Conservation (phyloP, 2,888 invertebrate species). For the Malthinus seriepunctatus region DNA sequence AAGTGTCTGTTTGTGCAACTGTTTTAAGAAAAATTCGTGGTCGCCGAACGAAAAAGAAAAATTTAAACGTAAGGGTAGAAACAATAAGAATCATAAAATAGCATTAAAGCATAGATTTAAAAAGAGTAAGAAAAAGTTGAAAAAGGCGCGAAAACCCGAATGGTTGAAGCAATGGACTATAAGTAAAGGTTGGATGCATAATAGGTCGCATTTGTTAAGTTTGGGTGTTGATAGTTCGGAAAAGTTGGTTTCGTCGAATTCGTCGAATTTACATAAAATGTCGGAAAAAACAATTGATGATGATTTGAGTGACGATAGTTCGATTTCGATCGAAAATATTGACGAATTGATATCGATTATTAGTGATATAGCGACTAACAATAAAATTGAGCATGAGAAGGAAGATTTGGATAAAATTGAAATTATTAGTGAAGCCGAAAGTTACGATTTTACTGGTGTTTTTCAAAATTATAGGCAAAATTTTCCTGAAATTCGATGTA, state of each 20-base stretch:
- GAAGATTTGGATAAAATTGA: slow-evolving; percentile 36
- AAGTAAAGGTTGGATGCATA: slow-evolving; percentile 55
- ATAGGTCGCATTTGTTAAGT: slow-evolving; percentile 48
- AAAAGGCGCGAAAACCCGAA: slow-evolving; percentile 42
- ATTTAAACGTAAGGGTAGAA: slow-evolving; percentile 5
- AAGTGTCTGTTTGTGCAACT: slow-evolving; percentile 47
- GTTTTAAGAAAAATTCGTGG: slow-evolving; percentile 47
- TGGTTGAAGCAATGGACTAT: slow-evolving; percentile 56
- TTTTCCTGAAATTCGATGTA: slow-evolving; percentile 41
- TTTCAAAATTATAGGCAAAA: slow-evolving; percentile 48
- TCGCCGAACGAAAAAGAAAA: slow-evolving; percentile 36
- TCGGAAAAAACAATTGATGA: slow-evolving; percentile 2
- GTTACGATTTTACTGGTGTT: slow-evolving; percentile 16
- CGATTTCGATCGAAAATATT: slow-evolving; percentile 46
- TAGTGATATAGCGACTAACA: slow-evolving; percentile 28
- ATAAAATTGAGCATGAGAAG: slow-evolving; percentile 3
- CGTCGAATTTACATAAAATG: slow-evolving; percentile 7
- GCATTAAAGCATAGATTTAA: slow-evolving; percentile 32
- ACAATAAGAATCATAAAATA: slow-evolving; percentile 24
- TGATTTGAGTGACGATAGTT: slow-evolving; percentile 37
- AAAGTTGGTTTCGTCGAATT: slow-evolving; percentile 4
- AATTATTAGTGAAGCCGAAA: slow-evolving; percentile 19
- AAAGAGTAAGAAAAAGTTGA: slow-evolving; percentile 18
- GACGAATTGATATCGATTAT: slow-evolving; percentile 48
- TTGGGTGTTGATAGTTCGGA: slow-evolving; percentile 34